These are phyloP conservation scores for Lysandra bellargus DNA, from an alignment of 2,888 invertebrate species.

Conservation along the genomic window DNA sequence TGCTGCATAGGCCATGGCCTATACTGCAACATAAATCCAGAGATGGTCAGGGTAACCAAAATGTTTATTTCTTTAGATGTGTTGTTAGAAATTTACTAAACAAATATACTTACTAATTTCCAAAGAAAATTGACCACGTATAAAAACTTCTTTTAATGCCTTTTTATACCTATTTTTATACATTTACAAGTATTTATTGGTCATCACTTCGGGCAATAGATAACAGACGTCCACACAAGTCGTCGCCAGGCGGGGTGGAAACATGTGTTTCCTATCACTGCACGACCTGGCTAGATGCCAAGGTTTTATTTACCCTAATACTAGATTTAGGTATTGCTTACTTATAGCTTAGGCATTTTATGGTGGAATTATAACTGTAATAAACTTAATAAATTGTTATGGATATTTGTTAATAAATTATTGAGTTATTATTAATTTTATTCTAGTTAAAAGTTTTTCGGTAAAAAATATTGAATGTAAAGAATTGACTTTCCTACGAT, in stretches of 20 bases:
- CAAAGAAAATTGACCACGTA: no score
- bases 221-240: constrained; percentile 14
- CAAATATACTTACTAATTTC: no score
- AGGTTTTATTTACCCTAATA: constrained; percentile 12
- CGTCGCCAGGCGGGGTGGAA: background rate
- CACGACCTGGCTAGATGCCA: background rate
- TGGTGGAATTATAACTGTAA: background rate
- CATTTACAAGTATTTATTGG: background rate
- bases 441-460: no score
- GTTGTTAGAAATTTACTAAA: no score
- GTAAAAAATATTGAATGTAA: no score
- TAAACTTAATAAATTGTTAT: background rate
- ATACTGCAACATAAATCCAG: no score
- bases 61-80: no score
- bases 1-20: no score
- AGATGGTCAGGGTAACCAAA: no score
- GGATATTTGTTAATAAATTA: no score
- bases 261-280: constrained; percentile 18
- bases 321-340: background rate
- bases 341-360: background rate
- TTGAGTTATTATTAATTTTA: no score
- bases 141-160: background rate
- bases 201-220: background rate
- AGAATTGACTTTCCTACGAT: no score
- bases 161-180: background rate